Conservation (phyloP, 2,888 invertebrate species). For the Galeruca laticollis region DNA sequence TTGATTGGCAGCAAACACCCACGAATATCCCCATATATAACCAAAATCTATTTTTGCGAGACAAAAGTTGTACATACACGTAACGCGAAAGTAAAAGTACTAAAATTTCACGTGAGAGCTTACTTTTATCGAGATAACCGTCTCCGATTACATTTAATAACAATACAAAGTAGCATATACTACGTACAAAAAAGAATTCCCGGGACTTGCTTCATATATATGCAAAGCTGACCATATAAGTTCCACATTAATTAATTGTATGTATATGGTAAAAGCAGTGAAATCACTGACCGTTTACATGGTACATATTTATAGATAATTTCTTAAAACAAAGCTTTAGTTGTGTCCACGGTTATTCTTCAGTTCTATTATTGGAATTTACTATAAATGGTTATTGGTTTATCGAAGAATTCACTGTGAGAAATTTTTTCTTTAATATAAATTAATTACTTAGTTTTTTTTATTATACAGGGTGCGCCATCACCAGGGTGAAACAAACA, state of each 20-base stretch:
- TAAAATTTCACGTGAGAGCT: background rate
- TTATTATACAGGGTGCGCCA: too few relatives aligned
- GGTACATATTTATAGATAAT: constrained; percentile 29
- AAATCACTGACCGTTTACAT: constrained; percentile 36
- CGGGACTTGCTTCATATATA: constrained; percentile 31
- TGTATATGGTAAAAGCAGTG: constrained; percentile 39
- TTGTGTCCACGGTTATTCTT: background rate
- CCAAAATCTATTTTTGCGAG: background rate
- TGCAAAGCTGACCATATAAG: constrained; percentile 45
- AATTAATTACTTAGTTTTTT: too few relatives aligned
- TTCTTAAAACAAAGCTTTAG: constrained; percentile 37
- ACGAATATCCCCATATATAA: too few relatives aligned
- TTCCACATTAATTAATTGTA: constrained; percentile 45
- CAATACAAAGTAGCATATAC: constrained; percentile 6
- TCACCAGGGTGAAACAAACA: too few relatives aligned
- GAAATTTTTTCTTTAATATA: too few relatives aligned
- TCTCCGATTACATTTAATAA: constrained; percentile 2
- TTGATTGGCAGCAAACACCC: too few relatives aligned
- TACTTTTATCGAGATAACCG: background rate
- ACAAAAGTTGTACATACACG: background rate
- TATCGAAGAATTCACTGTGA: too few relatives aligned
- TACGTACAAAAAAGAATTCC: constrained; percentile 23
- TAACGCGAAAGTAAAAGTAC: background rate
- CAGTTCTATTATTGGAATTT: background rate
- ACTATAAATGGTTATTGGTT: too few relatives aligned